Evolutionary conservation across 2,113 vertebrate species (phyloP).

Genomic region (Aptenodytes forsteri): DNA sequence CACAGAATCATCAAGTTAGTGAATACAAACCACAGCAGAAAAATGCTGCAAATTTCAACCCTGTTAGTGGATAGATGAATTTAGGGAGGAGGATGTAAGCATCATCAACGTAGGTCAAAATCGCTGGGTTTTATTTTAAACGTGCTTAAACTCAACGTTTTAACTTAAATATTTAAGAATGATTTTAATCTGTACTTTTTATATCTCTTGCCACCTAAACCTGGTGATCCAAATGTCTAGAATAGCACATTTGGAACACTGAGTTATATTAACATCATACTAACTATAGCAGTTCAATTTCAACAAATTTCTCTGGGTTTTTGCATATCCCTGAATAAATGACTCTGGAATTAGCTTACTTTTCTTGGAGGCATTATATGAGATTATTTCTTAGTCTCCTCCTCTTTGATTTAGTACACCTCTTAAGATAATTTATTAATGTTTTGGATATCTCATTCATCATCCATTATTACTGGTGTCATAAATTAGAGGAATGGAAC

Average conservation of each 20-base stretch:
- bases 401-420: constrained; percentile 71
- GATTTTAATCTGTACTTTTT: background rate
- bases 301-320: constrained; percentile 53
- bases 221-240: background rate
- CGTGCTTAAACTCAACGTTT: background rate
- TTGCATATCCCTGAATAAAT: constrained; percentile 65
- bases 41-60: constrained; percentile 21
- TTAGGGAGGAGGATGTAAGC: constrained; percentile 3
- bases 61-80: background rate
- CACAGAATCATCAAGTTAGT: background rate
- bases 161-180: constrained; percentile 42
- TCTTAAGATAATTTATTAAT: constrained; percentile 74
- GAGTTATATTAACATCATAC: constrained; percentile 51
- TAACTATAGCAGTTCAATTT: constrained; percentile 58
- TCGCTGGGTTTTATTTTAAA: constrained; percentile 56
- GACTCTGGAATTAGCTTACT: constrained; percentile 61
- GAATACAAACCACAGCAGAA: constrained; percentile 36
- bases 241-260: constrained; percentile 26
- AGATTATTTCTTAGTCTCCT: constrained; percentile 65
- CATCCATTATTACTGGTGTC: constrained; percentile 67
- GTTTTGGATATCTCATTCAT: constrained; percentile 71
- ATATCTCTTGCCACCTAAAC: constrained; percentile 40
- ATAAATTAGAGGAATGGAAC: constrained; percentile 69
- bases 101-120: background rate
- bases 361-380: constrained; percentile 63